These are phyloP conservation scores for Microhierax caerulescens DNA, from an alignment of 2,797 vertebrate species.

Conservation along the genomic window DNA sequence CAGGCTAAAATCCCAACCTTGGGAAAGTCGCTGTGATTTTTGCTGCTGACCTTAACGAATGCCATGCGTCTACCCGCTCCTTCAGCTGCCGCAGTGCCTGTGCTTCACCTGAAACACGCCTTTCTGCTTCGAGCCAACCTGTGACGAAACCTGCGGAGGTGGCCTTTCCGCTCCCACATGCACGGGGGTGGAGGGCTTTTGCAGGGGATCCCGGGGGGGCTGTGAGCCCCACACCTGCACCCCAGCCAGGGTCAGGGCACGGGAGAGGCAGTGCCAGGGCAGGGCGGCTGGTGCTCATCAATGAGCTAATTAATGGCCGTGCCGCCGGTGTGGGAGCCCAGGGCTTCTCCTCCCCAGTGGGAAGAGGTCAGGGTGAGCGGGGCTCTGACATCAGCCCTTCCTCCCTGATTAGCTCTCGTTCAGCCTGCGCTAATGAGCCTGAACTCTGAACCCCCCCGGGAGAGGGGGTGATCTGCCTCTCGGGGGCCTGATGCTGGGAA, in stretches of 20 bases:
- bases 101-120: background rate
- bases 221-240: background rate
- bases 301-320: constrained; percentile 25
- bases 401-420: constrained; percentile 66
- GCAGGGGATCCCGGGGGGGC: accelerated
- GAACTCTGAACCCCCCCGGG: constrained; percentile 62
- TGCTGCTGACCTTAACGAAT: accelerated
- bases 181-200: background rate
- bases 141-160: accelerated
- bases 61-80: accelerated
- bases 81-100: background rate
- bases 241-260: background rate
- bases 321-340: background rate
- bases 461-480: background rate
- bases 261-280: background rate
- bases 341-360: background rate
- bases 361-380: background rate
- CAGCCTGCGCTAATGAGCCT: constrained; percentile 76
- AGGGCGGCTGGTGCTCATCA: background rate
- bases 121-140: background rate
- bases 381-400: constrained; percentile 33
- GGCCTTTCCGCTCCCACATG: background rate
- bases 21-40: accelerated
- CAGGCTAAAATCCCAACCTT: background rate
- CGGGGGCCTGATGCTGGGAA: background rate